Evolutionary conservation across 2,888 invertebrate genomes (phyloP), one percentile per base, ranked within the genome.

Genomic region (Patella ulyssiponensis): DNA sequence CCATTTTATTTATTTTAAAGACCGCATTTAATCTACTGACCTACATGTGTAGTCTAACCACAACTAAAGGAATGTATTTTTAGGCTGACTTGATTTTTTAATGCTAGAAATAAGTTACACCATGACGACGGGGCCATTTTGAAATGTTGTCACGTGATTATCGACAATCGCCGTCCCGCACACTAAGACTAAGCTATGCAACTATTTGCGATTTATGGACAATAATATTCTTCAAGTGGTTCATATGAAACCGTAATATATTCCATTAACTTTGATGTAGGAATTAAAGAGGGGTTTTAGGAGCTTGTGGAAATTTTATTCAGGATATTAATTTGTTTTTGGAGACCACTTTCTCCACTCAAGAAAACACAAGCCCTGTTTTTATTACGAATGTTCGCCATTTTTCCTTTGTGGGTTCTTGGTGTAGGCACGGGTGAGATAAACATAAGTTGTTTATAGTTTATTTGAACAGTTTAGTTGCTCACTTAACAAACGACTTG

Each of bases 171-270:
- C 64, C 20, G 64, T 64, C 64, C 64, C 64, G 64, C 64, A 23
- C 11, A 64, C 20, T 64, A 64, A 23, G 23, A 14, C 20, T 64
- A 64, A 64, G 23, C 20, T 64, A 64, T 64, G 64, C 64, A 64
- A 64, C 64, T 20, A 64, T 64, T 64, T 11, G 64, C 23, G 64
- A 23, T 64, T 64, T 64, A 64, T 64, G 23, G 64, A 20, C 23
- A 64, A 64, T 64, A 64, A 64, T 64, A 64, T 64, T 64, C 64
- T 64, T 64, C 64, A 64, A 64, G 64, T 23, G 64, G 64, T 64
- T 23, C 64, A 64, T 64, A 64, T 64, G 64, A 64, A 64, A 64
- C 64, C 23, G 23, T 64, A 64, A 64, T 64, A 64, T 64, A 64
- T 64, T 64, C 23, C 64, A 11, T 64, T 64, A 64, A 23, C 64